Evolutionary conservation across 2,113 vertebrate species (phyloP).

Genomic region (Probosciger aterrimus): DNA sequence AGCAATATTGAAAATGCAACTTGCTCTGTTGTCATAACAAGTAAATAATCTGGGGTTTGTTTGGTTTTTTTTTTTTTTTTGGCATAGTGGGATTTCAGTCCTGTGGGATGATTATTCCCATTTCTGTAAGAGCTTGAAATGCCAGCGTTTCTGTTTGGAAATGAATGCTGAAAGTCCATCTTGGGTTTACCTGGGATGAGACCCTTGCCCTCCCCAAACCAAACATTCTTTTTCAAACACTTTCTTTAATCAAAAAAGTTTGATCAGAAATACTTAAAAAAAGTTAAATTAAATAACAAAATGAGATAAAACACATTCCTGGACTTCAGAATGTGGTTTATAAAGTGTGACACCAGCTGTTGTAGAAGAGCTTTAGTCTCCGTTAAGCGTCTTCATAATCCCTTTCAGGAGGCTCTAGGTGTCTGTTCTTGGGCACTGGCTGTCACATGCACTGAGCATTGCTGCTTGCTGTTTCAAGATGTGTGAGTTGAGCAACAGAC

Average conservation of each 20-base stretch:
- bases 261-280: not conserved
- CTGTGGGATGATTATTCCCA: not conserved
- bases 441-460: not conserved
- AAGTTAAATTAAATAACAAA: not conserved
- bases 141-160: not conserved
- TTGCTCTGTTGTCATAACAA: slow-evolving; percentile 30
- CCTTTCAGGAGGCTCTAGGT: not conserved
- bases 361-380: not conserved
- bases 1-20: slow-evolving; percentile 4
- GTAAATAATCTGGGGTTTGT: not conserved
- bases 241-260: not conserved
- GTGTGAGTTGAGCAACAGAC: not conserved
- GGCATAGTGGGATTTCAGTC: not conserved
- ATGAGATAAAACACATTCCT: not conserved
- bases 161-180: not conserved
- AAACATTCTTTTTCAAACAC: not conserved
- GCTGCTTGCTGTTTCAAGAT: not conserved
- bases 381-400: not conserved
- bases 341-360: not conserved
- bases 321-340: not conserved
- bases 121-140: not conserved
- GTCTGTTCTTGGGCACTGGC: not conserved
- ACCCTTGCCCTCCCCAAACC: not conserved
- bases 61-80: not conserved
- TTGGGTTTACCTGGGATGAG: not conserved